Conservation (phyloP, 92 coral and sea anemone genomes). For the Porites rus region DNA sequence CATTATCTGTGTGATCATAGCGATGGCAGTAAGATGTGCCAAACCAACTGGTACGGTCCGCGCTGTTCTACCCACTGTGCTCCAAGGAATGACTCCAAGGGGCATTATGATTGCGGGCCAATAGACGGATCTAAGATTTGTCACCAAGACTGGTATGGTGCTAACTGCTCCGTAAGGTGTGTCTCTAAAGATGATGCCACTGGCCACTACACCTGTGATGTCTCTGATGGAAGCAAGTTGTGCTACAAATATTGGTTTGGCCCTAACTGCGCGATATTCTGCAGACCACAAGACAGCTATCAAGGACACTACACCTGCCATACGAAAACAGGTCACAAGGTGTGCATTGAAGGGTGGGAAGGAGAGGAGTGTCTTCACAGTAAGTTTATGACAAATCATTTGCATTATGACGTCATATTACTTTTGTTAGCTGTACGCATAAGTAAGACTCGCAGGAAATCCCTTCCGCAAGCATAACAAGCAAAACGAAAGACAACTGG, state of each 20-base stretch:
- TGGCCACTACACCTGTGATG: conserved; percentile 78
- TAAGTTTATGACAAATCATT: conserved; percentile 5
- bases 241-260: conserved; percentile 81
- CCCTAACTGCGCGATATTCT: conserved; percentile 68
- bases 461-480: too few species aligned
- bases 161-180: conserved; percentile 64
- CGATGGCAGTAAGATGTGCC: conserved; percentile 51
- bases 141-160: conserved; percentile 73
- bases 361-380: conserved; percentile 35
- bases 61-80: conserved; percentile 63
- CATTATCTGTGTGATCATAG: conserved; percentile 56
- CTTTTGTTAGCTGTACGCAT: too few species aligned
- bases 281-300: conserved; percentile 70
- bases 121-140: conserved; percentile 62
- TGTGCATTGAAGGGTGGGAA: conserved; percentile 59
- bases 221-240: conserved; percentile 55
- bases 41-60: conserved; percentile 68
- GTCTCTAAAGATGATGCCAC: conserved; percentile 35
- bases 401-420: too few species aligned
- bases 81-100: conserved; percentile 36
- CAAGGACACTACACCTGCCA: conserved; percentile 75
- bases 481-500: too few species aligned
- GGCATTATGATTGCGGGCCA: conserved; percentile 52
- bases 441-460: too few species aligned
- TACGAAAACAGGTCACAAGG: conserved; percentile 52